Percentiles rank a stretch among this genome's conserved stretches.
Conservation (phyloP, 2,888 invertebrate species). For the Hecatera dysodea region DNA sequence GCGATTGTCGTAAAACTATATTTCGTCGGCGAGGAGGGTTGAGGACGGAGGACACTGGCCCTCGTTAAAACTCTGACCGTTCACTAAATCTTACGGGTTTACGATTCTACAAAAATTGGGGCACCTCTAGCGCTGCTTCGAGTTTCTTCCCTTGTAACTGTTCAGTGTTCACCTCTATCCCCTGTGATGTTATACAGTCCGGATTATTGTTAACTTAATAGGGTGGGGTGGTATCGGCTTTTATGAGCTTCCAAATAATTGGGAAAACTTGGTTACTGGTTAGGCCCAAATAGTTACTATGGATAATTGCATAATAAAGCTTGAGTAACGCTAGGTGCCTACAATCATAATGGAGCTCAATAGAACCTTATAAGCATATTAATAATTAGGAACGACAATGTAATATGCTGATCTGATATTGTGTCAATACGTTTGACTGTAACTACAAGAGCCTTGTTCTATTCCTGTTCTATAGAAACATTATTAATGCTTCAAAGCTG, state of each 20-base stretch:
- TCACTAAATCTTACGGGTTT: constrained; percentile 88
- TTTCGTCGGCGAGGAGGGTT: constrained; percentile 75
- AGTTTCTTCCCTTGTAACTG: constrained; percentile 48
- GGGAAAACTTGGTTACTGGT: constrained; percentile 22
- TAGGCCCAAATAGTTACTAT: constrained; percentile 1
- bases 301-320: constrained; percentile 23
- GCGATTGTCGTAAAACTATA: constrained; percentile 87
- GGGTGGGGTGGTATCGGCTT: constrained; percentile 27
- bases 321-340: not conserved
- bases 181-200: constrained; percentile 32
- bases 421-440: constrained; percentile 43
- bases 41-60: constrained; percentile 70
- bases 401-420: constrained; percentile 30
- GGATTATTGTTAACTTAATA: constrained; percentile 53
- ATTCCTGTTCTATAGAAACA: constrained; percentile 40
- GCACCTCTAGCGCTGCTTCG: constrained; percentile 47
- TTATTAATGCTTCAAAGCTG: constrained; percentile 51
- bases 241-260: constrained; percentile 42
- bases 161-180: constrained; percentile 41
- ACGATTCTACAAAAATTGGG: constrained; percentile 88
- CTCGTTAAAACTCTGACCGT: constrained; percentile 87
- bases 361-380: constrained; percentile 19
- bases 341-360: constrained; percentile 5
- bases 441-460: constrained; percentile 13
- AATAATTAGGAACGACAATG: constrained; percentile 48